Conservation (phyloP, 2,888 invertebrate species). For the Conops quadrifasciatus region DNA sequence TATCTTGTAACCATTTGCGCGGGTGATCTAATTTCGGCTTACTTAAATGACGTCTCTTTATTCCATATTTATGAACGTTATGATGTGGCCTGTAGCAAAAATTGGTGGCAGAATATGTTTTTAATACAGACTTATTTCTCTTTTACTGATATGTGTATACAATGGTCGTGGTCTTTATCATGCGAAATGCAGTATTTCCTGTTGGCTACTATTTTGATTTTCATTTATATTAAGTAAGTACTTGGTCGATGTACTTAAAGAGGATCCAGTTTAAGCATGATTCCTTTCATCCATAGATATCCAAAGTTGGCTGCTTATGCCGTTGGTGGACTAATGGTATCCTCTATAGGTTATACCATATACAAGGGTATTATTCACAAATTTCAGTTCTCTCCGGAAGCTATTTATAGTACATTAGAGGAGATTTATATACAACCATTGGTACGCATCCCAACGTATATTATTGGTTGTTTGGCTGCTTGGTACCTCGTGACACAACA, state of each 20-base stretch:
- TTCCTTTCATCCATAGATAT: slow-evolving; percentile 48
- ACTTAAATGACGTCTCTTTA: slow-evolving; percentile 58
- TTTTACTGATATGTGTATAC: slow-evolving; percentile 59
- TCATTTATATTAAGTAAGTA: slow-evolving; percentile 59
- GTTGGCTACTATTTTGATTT: slow-evolving; percentile 54
- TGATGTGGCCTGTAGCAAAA: slow-evolving; percentile 55
- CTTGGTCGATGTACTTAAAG: no score
- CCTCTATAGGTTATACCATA: slow-evolving; percentile 49
- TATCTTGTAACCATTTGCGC: no score
- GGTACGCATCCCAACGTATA: slow-evolving; percentile 66
- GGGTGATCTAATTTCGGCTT: slow-evolving; percentile 50
- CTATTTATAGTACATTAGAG: slow-evolving; percentile 56
- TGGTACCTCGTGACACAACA: slow-evolving; percentile 60
- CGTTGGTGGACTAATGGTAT: slow-evolving; percentile 40
- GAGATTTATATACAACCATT: slow-evolving; percentile 67
- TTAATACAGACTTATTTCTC: slow-evolving; percentile 61
- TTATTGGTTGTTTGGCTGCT: slow-evolving; percentile 66
- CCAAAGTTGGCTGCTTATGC: slow-evolving; percentile 49
- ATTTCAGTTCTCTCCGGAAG: slow-evolving; percentile 57
- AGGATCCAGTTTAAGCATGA: background rate
- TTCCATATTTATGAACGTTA: slow-evolving; percentile 61
- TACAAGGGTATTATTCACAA: slow-evolving; percentile 49
- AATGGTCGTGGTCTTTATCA: slow-evolving; percentile 64
- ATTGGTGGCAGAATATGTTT: slow-evolving; percentile 63
- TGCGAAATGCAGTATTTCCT: slow-evolving; percentile 64